phyloP scores from a whole-genome alignment of 2,888 invertebrate species.

The Anthophora plumipes region DNA sequence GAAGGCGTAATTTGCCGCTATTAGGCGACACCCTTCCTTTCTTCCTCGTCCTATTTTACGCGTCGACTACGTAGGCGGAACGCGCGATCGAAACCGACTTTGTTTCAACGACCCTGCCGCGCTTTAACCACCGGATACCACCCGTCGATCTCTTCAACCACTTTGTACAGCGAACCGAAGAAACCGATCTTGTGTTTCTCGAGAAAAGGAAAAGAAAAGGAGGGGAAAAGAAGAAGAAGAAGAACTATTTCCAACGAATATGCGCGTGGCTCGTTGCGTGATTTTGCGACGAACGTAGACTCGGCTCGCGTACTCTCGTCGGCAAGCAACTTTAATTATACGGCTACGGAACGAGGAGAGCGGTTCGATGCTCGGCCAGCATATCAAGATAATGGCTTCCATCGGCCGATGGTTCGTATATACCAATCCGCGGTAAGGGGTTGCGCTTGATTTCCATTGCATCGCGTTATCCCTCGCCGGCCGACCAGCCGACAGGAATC shows the following conservation, averaged over 20 bases:
- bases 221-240: too few species aligned
- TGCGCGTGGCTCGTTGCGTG: too few species aligned
- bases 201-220: too few species aligned
- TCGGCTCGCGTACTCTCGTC: conserved; percentile 47
- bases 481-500: conserved; percentile 39
- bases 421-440: conserved; percentile 76
- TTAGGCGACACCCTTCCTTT: conserved; percentile 73
- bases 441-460: conserved; percentile 80
- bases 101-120: neutral
- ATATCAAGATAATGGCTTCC: conserved; percentile 79
- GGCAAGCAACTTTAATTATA: conserved; percentile 72
- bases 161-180: too few species aligned
- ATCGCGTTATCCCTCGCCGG: conserved; percentile 74
- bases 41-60: conserved; percentile 18
- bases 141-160: too few species aligned
- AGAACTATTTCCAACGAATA: too few species aligned
- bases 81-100: neutral
- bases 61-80: neutral
- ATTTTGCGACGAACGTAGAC: neutral
- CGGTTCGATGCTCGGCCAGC: conserved; percentile 72
- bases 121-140: too few species aligned
- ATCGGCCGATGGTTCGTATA: conserved; percentile 74
- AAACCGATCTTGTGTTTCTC: too few species aligned
- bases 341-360: conserved; percentile 61
- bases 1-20: conserved; percentile 81